These are phyloP conservation scores for Elgaria multicarinata DNA, from an alignment of 2,113 vertebrate genomes.

Conservation along the genomic window DNA sequence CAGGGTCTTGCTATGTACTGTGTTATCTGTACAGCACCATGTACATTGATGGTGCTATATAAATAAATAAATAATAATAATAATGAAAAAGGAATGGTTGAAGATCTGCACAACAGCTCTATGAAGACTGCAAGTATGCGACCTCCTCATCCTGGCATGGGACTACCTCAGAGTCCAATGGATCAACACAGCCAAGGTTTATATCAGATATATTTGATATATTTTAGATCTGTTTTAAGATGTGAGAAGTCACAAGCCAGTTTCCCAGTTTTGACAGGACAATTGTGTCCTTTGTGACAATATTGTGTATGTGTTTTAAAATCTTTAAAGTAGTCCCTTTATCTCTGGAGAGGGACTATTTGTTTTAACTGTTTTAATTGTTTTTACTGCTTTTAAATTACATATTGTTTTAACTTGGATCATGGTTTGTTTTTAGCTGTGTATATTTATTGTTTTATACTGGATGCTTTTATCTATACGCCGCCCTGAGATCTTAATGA, in stretches of 20 bases:
- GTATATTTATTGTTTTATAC: too few species aligned
- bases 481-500: too few species aligned
- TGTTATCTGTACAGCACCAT: too few species aligned
- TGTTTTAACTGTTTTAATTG: too few species aligned
- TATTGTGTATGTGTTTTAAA: neutral
- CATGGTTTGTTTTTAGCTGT: too few species aligned
- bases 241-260: neutral
- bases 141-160: constrained; percentile 94
- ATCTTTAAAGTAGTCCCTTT: neutral
- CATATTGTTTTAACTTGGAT: too few species aligned
- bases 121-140: constrained; percentile 92
- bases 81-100: constrained; percentile 92
- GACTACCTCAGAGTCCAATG: constrained; percentile 96
- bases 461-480: too few species aligned
- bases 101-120: constrained; percentile 91
- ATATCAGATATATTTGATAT: constrained; percentile 11
- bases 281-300: neutral
- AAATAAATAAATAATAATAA: too few species aligned
- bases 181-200: constrained; percentile 98
- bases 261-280: neutral
- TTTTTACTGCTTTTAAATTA: too few species aligned
- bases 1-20: too few species aligned
- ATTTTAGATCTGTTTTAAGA: neutral
- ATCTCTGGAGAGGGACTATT: neutral
- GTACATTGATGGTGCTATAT: too few species aligned